Evolutionary conservation across 2,797 vertebrate species (phyloP), one percentile per base, ranked within the genome.

Genomic region (Xenentodon cancila): DNA sequence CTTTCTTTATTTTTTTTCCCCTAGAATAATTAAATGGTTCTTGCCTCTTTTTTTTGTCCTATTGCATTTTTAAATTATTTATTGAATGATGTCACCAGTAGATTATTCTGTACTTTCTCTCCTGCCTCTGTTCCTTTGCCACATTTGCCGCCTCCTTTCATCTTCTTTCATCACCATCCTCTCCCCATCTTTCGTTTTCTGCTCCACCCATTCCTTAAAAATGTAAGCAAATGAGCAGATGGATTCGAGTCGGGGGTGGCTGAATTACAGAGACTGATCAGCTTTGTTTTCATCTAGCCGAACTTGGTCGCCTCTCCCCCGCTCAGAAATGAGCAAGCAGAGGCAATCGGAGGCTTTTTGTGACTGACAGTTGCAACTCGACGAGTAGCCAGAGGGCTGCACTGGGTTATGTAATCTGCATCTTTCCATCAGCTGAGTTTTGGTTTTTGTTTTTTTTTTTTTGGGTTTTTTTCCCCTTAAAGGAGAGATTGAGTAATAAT

Each of bases 331-430:
- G 54, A 80, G 54, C 77, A 74, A 81, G 83, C 70, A 53, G 73
- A 71, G 49, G 73, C 81, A 81, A 91, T 91, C 87, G 88, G 53
- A 81, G 62, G 52, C 68, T 73, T 76, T 82, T 73, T 82, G 57
- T 72, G 37, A 64, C 68, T 67, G 73, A 77, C 68, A 59, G 63
- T 81, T 66, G 66, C 75, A 75, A 76, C 80, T 67, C 47, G 19
- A 27, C 67, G 47, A 62, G 63, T 46, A 64, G 50, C 81, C 75
- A 64, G 64, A 58, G 20, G 53, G 64, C 70, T 63, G 7, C 37
- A 52, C 73, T 73, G 54, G 74, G 57, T 79, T 73, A 59, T 64
- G 59, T 65, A 84, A 64, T 53, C 30, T 32, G 49, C 57, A 68
- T 75, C 66, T 49, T 82, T 87, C 83, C 84, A 84, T 89, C 80